Base-by-base conservation (phyloP, 2,888 invertebrate species). In the Melanotus villosus region DNA sequence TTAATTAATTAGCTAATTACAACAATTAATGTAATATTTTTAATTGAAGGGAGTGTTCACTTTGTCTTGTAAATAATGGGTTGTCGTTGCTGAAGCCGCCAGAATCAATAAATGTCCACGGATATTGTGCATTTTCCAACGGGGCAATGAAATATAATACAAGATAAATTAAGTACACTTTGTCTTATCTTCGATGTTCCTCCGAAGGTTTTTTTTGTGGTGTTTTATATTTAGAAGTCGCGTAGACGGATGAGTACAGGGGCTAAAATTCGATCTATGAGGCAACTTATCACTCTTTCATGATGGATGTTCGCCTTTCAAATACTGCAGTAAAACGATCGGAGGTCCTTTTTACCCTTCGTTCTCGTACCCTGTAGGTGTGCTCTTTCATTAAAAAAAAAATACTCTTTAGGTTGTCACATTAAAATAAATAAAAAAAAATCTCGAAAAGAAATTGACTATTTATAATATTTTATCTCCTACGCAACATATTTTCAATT, bases 391-490 rank as follows among this genome's bases (percentile, higher is more conserved):
- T 41, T 21, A 66, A 52, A 59, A 66, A n/a, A n/a, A n/a, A n/a
- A n/a, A n/a, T n/a, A 59, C 32, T 66, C n/a, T 67, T 60, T 52
- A 56, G 62, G 18, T 54, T 60, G 30, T 65, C 59, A 52, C 32
- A 68, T 68, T 63, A 64, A 50, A 65, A 68, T 58, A 68, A 54
- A 68, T 68, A 68, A 52, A 68, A 52, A 52, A 56, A 68, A 52
- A 58, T 54, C 38, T 9, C 14, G 14, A 65, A 41, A 38, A 65
- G 52, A 65, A 69, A 69, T 69, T 62, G 69, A 69, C 73, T 73
- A 70, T 75, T 75, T 75, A 73, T 75, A 73, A 75, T 73, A 73
- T 71, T 72, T 69, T 71, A 73, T 75, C 70, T 72, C 68, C 67
- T 60, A 66, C 67, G 70, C 68, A 75, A 73, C 73, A 73, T 73